Evolutionary conservation across 2,888 invertebrate species (phyloP).

Genomic region (Antheraea assamensis): DNA sequence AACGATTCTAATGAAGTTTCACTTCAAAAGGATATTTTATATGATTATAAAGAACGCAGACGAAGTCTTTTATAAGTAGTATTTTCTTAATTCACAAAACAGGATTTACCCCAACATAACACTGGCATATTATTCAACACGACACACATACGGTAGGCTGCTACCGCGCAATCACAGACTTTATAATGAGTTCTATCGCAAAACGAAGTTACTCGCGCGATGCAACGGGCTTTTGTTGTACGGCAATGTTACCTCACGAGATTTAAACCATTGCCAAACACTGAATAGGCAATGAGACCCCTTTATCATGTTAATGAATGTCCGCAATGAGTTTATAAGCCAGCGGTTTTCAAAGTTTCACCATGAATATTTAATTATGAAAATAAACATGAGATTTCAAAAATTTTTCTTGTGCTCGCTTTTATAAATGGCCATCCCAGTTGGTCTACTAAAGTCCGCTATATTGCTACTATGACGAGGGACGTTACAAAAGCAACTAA

Average conservation of each 20-base stretch:
- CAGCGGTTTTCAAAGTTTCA: not conserved
- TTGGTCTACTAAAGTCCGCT: no score
- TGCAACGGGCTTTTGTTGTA: slow-evolving; percentile 2
- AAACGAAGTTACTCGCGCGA: not conserved
- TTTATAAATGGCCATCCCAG: no score
- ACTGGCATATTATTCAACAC: not conserved
- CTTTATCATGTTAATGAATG: slow-evolving; percentile 32
- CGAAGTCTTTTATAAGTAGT: not conserved
- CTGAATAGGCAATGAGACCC: slow-evolving; percentile 26
- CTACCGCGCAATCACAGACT: not conserved
- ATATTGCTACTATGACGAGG: no score
- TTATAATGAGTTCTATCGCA: slow-evolving; percentile 2
- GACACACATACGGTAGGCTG: not conserved
- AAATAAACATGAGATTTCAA: not conserved
- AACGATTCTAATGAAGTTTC: no score
- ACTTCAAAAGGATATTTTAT: no score
- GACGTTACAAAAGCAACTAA: no score
- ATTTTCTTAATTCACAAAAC: not conserved
- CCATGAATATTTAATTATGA: not conserved
- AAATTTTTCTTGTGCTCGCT: no score
- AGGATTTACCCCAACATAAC: not conserved
- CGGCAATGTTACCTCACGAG: slow-evolving; percentile 23
- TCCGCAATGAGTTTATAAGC: slow-evolving; percentile 19
- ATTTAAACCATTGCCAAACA: slow-evolving; percentile 29
- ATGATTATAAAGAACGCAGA: no score